These are phyloP conservation scores for Orycteropus afer DNA, from an alignment of 2,113 vertebrate species.

Conservation along the genomic window DNA sequence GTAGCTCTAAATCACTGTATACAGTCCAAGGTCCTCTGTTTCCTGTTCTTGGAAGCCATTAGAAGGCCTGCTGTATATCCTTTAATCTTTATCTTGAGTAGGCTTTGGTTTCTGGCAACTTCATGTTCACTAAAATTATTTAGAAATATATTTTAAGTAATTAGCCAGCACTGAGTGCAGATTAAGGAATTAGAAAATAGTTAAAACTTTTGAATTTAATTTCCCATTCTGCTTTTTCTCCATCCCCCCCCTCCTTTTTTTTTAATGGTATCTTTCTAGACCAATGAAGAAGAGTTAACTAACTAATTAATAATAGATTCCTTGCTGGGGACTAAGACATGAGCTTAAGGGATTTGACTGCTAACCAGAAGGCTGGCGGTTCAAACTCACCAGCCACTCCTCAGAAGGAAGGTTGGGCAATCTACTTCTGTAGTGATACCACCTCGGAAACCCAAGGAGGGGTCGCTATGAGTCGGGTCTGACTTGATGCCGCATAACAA, in stretches of 20 bases:
- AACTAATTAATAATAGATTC: neutral
- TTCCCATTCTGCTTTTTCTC: neutral
- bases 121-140: neutral
- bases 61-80: neutral
- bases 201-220: neutral
- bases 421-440: no score
- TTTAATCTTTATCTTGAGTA: neutral
- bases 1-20: neutral
- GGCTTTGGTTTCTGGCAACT: no score
- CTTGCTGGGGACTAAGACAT: neutral
- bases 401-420: no score
- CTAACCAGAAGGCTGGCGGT: no score
- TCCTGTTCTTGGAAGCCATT: neutral
- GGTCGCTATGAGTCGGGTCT: no score
- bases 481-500: no score
- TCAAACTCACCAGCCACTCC: no score
- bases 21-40: neutral
- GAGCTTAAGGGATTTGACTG: no score
- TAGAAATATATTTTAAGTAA: neutral
- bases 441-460: no score
- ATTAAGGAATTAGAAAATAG: neutral
- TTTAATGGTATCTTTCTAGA: neutral
- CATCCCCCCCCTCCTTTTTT: neutral
- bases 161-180: neutral
- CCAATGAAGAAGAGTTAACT: neutral